Base-by-base conservation (phyloP, 2,113 vertebrate species). In the Panthera uncia region DNA sequence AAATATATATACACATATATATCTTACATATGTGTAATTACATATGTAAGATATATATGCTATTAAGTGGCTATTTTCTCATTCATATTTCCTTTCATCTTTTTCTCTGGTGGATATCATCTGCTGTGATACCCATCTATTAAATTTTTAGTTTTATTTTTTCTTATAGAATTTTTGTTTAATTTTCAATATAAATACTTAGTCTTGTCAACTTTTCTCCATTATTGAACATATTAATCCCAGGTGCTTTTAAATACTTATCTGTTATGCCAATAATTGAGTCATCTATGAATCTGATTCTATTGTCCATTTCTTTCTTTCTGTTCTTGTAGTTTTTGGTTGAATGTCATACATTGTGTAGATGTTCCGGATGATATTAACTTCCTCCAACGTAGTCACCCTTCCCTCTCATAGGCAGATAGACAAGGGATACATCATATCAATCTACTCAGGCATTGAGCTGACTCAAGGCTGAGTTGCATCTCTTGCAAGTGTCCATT, bases 121-220 rank as follows among this genome's bases (percentile, higher is more conserved):
- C 31, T 92, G 4, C 19, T 69, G 5, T 57, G 12, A 82, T n/a
- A 16, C 1, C 4, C 5, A 69, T 79, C 6, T 74, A 23, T 33
- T 80, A 84, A 61, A 9, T 81, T 41, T 5, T 84, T 29, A 76
- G 14, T 86, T 91, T 91, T 2, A 27, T 83, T 63, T 87, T 89
- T 81, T 68, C n/a, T 79, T 83, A 71, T 11, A 87, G 19, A 23
- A 57, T 57, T 95, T 88, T 61, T 63, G 74, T 45, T 80, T 89
- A 21, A 73, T 88, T 95, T 94, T 94, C 74, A 90, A 27, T 48
- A 88, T 33, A 89, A 92, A 91, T 68, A 80, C 31, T 21, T 84
- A 31, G 38, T 93, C 15, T 78, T 48, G 15, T 69, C 38, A 48
- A 16, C 6, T 55, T 27, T 85, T 93, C 7, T 78, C 45, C 33